These are phyloP conservation scores for Hemichromis elongatus DNA, from an alignment of 2,113 vertebrate genomes.

Conservation along the genomic window DNA sequence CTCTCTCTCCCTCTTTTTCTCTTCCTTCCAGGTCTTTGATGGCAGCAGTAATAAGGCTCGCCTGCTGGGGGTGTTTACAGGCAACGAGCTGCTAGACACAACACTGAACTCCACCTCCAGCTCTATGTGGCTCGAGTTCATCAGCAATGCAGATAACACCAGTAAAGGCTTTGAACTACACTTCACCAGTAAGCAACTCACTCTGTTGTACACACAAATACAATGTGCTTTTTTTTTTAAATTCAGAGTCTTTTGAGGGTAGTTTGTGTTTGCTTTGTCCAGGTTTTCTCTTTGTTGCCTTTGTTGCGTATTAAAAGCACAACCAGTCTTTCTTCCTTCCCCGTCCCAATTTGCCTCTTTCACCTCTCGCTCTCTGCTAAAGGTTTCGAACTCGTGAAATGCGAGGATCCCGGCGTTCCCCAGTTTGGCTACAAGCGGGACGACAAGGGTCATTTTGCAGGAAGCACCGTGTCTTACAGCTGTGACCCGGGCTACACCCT, in stretches of 20 bases:
- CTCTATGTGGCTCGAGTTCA: constrained; percentile 94
- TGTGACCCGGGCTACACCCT: constrained; percentile 92
- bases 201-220: neutral
- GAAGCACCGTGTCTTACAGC: constrained; percentile 88
- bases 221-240: neutral
- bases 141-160: constrained; percentile 86
- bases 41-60: constrained; percentile 88
- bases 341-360: neutral
- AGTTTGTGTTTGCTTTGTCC: neutral
- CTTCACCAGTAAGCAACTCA: constrained; percentile 88
- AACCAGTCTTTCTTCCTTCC: neutral
- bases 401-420: constrained; percentile 91
- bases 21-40: constrained; percentile 83
- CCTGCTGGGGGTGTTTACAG: constrained; percentile 86
- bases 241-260: neutral
- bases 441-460: constrained; percentile 95
- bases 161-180: constrained; percentile 95
- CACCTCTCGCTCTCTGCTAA: neutral
- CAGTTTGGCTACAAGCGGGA: constrained; percentile 92
- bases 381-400: constrained; percentile 96
- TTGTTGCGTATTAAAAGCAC: neutral
- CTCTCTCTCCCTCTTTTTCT: neutral
- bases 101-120: constrained; percentile 95
- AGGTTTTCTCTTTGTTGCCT: neutral
- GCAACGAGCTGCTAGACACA: constrained; percentile 80